These are phyloP conservation scores for Hyppa rectilinea DNA, from an alignment of 2,888 invertebrate genomes.

Conservation along the genomic window DNA sequence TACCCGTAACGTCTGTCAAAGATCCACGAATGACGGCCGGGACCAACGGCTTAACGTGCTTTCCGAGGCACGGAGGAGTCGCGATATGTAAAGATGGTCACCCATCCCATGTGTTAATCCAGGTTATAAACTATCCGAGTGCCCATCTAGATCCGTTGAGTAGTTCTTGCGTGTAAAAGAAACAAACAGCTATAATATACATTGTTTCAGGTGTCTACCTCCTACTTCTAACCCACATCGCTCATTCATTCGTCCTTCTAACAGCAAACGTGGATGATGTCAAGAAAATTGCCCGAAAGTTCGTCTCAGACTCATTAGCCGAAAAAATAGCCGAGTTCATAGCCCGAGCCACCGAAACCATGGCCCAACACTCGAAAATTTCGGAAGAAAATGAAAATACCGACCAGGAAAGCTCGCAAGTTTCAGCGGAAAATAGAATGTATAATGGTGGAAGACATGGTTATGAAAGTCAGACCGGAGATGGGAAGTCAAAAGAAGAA, in stretches of 20 bases:
- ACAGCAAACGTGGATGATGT: conserved; percentile 82
- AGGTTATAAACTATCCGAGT: no score
- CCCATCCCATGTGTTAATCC: no score
- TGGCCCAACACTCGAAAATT: conserved; percentile 9
- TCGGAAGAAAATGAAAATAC: conserved; percentile 64
- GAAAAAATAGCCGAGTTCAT: conserved; percentile 74
- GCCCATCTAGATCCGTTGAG: no score
- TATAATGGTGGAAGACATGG: neutral
- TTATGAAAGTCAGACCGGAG: neutral
- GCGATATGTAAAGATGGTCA: no score
- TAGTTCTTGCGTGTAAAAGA: no score
- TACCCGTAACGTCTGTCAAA: no score
- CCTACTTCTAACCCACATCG: conserved; percentile 62
- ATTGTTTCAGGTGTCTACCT: conserved; percentile 74
- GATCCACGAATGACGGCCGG: no score
- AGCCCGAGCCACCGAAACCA: conserved; percentile 53
- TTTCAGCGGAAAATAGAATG: conserved; percentile 46
- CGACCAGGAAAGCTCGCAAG: neutral
- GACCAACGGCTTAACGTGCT: no score
- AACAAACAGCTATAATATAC: no score
- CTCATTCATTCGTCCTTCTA: conserved; percentile 72
- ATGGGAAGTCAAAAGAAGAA: conserved; percentile 6
- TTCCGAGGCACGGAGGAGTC: no score
- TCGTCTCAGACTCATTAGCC: conserved; percentile 75
- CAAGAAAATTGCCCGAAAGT: conserved; percentile 76